Percentiles rank a stretch among this genome's conserved stretches.
Conservation (phyloP, 1,140 invertebrate species). For the Pristionchus pacificus region DNA sequence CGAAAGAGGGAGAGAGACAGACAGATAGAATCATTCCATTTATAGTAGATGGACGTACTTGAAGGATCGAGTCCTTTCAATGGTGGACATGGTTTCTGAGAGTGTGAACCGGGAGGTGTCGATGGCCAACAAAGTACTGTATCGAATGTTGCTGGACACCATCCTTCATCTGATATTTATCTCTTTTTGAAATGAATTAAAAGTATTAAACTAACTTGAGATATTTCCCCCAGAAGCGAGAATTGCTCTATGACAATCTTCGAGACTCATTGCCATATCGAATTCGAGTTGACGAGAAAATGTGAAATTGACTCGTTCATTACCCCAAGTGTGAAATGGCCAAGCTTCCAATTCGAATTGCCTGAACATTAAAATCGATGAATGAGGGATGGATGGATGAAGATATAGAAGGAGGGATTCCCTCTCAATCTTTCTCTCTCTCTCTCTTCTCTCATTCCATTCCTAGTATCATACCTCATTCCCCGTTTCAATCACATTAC, state of each 20-base stretch:
- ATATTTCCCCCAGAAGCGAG: neutral
- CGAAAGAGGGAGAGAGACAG: neutral
- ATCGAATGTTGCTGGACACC: constrained; percentile 71
- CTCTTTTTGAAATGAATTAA: neutral
- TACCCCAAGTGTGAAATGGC: constrained; percentile 2
- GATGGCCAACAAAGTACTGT: constrained; percentile 74
- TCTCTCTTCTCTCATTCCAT: too few relatives aligned
- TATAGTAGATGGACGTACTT: constrained; percentile 64
- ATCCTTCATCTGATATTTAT: constrained; percentile 33
- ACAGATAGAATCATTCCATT: constrained; percentile 8
- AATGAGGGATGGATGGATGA: too few relatives aligned
- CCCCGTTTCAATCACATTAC: too few relatives aligned
- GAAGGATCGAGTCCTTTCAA: constrained; percentile 69
- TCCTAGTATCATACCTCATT: too few relatives aligned
- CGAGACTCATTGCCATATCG: constrained; percentile 9
- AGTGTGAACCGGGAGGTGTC: constrained; percentile 66
- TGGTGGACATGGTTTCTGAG: constrained; percentile 68
- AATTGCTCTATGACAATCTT: neutral
- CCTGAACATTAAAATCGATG: too few relatives aligned
- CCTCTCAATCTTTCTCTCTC: too few relatives aligned
- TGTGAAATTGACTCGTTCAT: neutral
- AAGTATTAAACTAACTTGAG: neutral
- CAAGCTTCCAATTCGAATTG: neutral
- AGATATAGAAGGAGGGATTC: too few relatives aligned
- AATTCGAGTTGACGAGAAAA: constrained; percentile 14